Conservation (phyloP, 2,113 vertebrate genomes). For the Toxostoma redivivum region DNA sequence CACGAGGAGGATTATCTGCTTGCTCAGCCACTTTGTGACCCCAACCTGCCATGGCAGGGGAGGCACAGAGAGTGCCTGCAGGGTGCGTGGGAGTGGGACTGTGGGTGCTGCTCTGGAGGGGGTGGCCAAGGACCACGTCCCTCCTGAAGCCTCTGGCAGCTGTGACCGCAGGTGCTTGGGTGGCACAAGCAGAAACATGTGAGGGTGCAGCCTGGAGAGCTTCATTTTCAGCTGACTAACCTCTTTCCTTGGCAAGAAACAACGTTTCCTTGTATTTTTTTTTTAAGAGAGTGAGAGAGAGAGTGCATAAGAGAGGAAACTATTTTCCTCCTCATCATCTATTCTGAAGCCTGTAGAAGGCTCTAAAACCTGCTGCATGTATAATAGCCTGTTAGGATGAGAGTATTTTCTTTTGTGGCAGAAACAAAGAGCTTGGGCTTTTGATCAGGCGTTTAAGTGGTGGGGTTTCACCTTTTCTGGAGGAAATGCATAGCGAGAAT, state of each 20-base stretch:
- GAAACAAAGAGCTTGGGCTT: not conserved
- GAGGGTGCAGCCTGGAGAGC: not conserved
- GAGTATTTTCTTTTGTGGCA: not conserved
- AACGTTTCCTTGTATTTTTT: not conserved
- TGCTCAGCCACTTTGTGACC: fast-evolving
- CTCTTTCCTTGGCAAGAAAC: conserved; percentile 15
- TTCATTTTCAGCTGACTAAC: conserved; percentile 25
- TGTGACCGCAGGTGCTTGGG: not conserved
- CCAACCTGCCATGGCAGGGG: fast-evolving
- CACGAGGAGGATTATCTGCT: not conserved
- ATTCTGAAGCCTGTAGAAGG: not conserved
- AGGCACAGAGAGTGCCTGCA: not conserved
- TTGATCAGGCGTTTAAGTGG: not conserved
- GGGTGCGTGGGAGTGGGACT: not conserved
- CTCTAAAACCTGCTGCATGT: not conserved
- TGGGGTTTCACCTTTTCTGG: not conserved
- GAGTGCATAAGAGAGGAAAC: not conserved
- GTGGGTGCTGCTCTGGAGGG: not conserved
- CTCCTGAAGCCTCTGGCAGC: not conserved
- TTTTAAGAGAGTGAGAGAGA: not conserved
- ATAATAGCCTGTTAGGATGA: not conserved
- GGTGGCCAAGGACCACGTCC: not conserved
- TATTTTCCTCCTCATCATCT: not conserved
- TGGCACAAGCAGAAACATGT: not conserved
- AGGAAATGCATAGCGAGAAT: not conserved